Percentiles rank a stretch among this genome's conserved stretches.
These are phyloP conservation scores for Tipula vernalis DNA, from an alignment of 2,888 invertebrate species.

Conservation along the genomic window DNA sequence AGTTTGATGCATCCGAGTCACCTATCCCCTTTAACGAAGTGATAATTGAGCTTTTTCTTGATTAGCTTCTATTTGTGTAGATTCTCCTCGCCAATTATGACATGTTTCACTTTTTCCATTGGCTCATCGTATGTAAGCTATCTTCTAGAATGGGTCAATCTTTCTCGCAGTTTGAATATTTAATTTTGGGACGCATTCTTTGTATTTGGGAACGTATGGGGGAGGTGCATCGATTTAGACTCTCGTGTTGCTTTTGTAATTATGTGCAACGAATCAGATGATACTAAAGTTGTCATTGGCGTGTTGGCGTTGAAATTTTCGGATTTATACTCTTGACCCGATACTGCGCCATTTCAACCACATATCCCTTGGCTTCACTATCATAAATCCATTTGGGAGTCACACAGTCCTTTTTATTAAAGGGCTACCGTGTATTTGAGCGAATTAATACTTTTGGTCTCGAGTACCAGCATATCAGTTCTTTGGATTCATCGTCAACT, in stretches of 20 bases:
- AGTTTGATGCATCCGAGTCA: constrained; percentile 55
- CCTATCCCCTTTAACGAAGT: constrained; percentile 55
- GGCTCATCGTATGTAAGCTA: constrained; percentile 50
- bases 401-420: no score
- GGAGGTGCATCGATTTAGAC: not conserved
- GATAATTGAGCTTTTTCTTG: constrained; percentile 20
- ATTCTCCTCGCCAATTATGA: constrained; percentile 53
- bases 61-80: constrained; percentile 37
- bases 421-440: no score
- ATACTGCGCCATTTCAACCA: constrained; percentile 47
- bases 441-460: no score
- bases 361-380: constrained; percentile 58
- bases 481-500: no score
- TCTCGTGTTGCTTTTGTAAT: not conserved
- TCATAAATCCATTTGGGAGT: constrained; percentile 66
- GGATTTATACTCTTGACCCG: constrained; percentile 40
- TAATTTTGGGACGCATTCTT: constrained; percentile 32
- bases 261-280: not conserved
- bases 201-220: constrained; percentile 12
- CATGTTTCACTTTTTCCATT: constrained; percentile 66
- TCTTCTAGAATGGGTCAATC: constrained; percentile 78
- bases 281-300: not conserved
- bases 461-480: no score
- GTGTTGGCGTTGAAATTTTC: constrained; percentile 57
- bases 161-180: constrained; percentile 54